Evolutionary conservation across 2,888 invertebrate species (phyloP).

Genomic region (Andricus curvator): DNA sequence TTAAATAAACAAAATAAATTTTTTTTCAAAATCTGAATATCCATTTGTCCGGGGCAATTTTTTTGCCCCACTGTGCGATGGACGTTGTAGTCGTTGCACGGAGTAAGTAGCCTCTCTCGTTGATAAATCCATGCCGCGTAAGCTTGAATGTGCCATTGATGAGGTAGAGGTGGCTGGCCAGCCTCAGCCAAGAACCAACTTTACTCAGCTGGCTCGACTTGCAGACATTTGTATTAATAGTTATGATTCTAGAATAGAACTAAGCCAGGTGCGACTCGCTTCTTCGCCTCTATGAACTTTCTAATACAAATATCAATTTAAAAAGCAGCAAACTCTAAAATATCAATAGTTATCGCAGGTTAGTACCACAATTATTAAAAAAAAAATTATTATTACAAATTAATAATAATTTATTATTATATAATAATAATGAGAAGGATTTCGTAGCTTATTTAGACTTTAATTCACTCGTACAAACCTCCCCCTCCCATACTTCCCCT

Average conservation of each 20-base stretch:
- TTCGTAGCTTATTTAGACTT: too few relatives aligned
- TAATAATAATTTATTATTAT: too few relatives aligned
- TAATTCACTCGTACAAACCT: too few relatives aligned
- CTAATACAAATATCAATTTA: conserved; percentile 52
- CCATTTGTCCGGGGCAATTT: too few relatives aligned
- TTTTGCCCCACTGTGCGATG: too few relatives aligned
- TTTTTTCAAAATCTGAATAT: too few relatives aligned
- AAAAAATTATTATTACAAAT: too few relatives aligned
- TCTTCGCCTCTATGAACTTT: conserved; percentile 59
- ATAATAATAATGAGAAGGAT: too few relatives aligned
- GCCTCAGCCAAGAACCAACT: conserved; percentile 66
- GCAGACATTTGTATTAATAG: conserved; percentile 76
- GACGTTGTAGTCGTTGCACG: not conserved
- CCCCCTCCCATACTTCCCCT: too few relatives aligned
- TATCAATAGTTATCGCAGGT: too few relatives aligned
- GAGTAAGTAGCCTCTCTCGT: conserved; percentile 58
- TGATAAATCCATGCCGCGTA: conserved; percentile 73
- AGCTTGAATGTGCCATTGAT: conserved; percentile 77
- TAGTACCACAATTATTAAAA: too few relatives aligned
- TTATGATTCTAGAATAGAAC: conserved; percentile 76
- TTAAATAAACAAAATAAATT: too few relatives aligned
- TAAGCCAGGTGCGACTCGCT: conserved; percentile 61
- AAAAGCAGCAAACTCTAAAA: conserved; percentile 4
- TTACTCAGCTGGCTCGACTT: conserved; percentile 60
- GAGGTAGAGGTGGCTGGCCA: conserved; percentile 62